These are phyloP conservation scores for Ochlodes sylvanus DNA, from an alignment of 2,888 invertebrate genomes.

Conservation along the genomic window DNA sequence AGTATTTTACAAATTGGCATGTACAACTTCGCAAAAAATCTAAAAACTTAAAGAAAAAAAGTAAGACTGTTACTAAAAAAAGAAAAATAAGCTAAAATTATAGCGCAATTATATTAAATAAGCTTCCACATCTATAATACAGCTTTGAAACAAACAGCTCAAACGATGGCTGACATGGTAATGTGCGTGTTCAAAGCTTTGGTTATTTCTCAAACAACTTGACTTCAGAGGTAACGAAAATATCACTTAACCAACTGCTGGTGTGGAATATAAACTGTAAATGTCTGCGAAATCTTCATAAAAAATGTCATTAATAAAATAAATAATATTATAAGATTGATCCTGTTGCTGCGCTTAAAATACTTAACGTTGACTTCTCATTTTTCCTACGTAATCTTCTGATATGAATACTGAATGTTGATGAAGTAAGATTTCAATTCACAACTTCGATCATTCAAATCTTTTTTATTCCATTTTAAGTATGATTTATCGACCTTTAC, in stretches of 20 bases:
- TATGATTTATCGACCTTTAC: too few species aligned
- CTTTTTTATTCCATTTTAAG: too few species aligned
- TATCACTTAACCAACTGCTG: constrained; percentile 75
- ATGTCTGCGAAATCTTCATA: constrained; percentile 72
- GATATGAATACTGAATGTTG: constrained; percentile 14
- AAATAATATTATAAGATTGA: neutral
- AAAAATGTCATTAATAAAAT: constrained; percentile 46
- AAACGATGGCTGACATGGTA: constrained; percentile 68
- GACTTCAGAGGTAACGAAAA: constrained; percentile 75
- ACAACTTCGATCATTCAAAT: too few species aligned
- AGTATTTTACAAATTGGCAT: constrained; percentile 3
- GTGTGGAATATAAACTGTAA: constrained; percentile 64
- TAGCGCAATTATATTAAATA: constrained; percentile 73
- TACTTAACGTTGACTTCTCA: neutral
- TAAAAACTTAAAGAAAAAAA: constrained; percentile 44
- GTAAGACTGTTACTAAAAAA: constrained; percentile 72
- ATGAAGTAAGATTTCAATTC: constrained; percentile 20
- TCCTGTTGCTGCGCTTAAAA: constrained; percentile 22
- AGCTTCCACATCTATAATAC: constrained; percentile 79
- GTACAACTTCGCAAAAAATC: constrained; percentile 28
- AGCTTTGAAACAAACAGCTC: constrained; percentile 73
- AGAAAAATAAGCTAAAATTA: constrained; percentile 71
- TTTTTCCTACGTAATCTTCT: neutral
- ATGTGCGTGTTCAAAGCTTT: constrained; percentile 72
- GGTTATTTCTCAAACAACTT: constrained; percentile 81